phyloP scores from a whole-genome alignment of 2,797 vertebrate species.

The Hypotaenidia philippensis region DNA sequence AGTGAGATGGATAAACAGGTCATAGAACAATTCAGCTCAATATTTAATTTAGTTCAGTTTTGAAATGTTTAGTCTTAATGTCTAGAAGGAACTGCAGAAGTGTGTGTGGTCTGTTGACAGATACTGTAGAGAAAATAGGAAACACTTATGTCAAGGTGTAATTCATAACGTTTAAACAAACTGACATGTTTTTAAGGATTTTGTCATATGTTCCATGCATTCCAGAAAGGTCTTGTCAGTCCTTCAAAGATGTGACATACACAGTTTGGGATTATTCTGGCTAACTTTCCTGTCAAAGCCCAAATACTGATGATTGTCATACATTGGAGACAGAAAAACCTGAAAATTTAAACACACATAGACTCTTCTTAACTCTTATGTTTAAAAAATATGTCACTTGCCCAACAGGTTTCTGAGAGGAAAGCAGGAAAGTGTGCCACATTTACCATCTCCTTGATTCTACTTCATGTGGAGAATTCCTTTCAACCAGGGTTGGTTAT shows the following conservation, averaged over 20 bases:
- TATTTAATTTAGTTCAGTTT: background rate
- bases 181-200: background rate
- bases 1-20: background rate
- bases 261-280: background rate
- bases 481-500: background rate
- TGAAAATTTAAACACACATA: background rate
- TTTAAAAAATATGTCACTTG: background rate
- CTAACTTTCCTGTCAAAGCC: background rate
- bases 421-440: background rate
- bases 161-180: constrained; percentile 15
- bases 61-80: background rate
- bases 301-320: background rate
- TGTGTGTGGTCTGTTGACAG: background rate
- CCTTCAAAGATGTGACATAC: background rate
- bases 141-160: background rate
- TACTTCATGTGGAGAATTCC: background rate
- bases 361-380: background rate
- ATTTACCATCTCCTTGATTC: background rate
- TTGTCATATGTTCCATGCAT: background rate
- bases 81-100: background rate
- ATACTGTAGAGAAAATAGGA: background rate
- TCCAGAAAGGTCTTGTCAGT: background rate
- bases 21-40: background rate
- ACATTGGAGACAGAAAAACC: background rate
- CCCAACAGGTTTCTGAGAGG: background rate